A percentile compares a stretch with the other conserved stretches of the same genome.
phyloP scores from a whole-genome alignment of 2,113 vertebrate species.

The Bos taurus region ARS-UCD2.0 NC_037337.1:89509501-89510000 shows the following conservation, averaged over 20 bases:
- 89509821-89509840: background rate
- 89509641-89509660: fast-evolving
- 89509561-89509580: background rate
- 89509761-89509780: background rate
- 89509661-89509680: background rate
- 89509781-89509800: background rate
- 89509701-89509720: background rate
- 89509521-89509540: background rate
- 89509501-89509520: background rate
- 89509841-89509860: background rate
- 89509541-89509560: background rate
- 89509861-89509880: background rate
- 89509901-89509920: background rate
- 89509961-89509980: background rate
- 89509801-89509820: background rate
- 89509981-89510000: background rate
- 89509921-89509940: background rate
- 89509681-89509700: background rate
- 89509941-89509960: background rate
- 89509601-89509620: background rate
- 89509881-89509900: background rate
- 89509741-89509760: background rate
- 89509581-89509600: background rate
- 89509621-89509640: background rate
- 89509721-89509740: background rate